Base-by-base conservation (phyloP, 2,113 vertebrate species). In the Electrona antarctica region DNA sequence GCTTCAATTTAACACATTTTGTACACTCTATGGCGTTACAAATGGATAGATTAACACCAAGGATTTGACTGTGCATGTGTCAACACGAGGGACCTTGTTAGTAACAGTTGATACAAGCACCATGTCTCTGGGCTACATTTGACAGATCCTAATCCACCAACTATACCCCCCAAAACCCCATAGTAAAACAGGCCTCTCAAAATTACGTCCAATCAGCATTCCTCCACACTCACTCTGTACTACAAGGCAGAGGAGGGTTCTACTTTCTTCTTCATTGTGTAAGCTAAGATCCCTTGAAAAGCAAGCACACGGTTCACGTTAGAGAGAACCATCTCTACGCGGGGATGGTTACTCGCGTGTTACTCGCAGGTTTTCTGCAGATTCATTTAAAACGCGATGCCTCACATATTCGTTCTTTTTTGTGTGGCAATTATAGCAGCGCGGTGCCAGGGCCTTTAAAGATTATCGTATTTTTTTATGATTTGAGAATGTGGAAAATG, bases 101-200 rank as follows among this genome's bases (percentile, higher is more conserved):
- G 33, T 41, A 41, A 41, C 33, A 41, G 82, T 84, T 79, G 79
- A 87, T 90, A 87, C 87, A 81, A 88, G 58, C 67, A 65, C 81
- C 77, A 71, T 80, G 78, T 86, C 62, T 83, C 76, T 60, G 74
- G 84, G 72, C 73, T 84, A 82, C 82, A 85, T 81, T 21, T 85
- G 77, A 75, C 77, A 74, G 74, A 80, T 78, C 86, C 67, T 83
- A 77, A 87, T 87, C 77, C 76, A 70, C 67, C 55, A 50, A 64
- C 85, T 81, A 88, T 41, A 41, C 33, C 33, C 84, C 88, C 86
- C 81, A 81, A 77, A 88, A 74, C 76, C 21, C 52, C 76, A 13
- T 3, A 71, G 12, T 70, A 81, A 79, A 73, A 83, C 78, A n/a
- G 64, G 66, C 60, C 68, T 70, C 69, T 76, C 60, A 41, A 68